Conservation (phyloP, 2,797 vertebrate genomes). For the Rhincodon typus region DNA sequence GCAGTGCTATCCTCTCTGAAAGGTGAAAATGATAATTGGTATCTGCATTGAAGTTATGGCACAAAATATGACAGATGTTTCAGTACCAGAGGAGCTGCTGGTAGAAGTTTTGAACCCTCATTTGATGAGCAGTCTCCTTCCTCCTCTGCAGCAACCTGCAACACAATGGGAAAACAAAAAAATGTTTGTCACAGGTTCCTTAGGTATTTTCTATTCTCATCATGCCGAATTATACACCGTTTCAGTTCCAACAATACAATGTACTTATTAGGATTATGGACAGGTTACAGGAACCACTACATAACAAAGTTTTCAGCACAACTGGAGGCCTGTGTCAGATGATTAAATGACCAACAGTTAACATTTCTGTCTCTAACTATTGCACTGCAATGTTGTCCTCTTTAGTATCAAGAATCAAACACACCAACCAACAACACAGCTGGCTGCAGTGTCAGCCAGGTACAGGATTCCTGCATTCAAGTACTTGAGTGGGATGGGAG, state of each 20-base stretch:
- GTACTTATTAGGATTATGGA: background rate
- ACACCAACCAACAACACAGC: background rate
- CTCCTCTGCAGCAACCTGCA: slow-evolving; percentile 67
- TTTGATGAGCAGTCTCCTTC: slow-evolving; percentile 61
- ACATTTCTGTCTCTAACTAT: background rate
- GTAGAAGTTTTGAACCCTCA: slow-evolving; percentile 77
- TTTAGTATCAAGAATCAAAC: background rate
- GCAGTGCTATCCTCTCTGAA: background rate
- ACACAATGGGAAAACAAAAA: slow-evolving; percentile 36
- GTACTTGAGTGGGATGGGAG: background rate
- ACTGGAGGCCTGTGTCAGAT: background rate
- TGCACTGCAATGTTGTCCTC: background rate
- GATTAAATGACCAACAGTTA: background rate
- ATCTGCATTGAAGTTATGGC: background rate
- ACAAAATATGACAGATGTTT: background rate
- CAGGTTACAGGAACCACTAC: background rate
- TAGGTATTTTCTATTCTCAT: background rate
- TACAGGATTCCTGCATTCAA: background rate
- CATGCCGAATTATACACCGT: background rate
- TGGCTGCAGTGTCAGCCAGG: background rate
- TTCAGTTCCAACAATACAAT: background rate
- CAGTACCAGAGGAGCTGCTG: slow-evolving; percentile 75
- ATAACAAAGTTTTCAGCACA: background rate
- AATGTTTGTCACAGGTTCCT: background rate
- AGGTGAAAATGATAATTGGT: background rate